Evolutionary conservation across 1,140 invertebrate genomes (phyloP), one percentile per base, ranked within the genome.

Genomic region (Drosophila mauritiana): DNA sequence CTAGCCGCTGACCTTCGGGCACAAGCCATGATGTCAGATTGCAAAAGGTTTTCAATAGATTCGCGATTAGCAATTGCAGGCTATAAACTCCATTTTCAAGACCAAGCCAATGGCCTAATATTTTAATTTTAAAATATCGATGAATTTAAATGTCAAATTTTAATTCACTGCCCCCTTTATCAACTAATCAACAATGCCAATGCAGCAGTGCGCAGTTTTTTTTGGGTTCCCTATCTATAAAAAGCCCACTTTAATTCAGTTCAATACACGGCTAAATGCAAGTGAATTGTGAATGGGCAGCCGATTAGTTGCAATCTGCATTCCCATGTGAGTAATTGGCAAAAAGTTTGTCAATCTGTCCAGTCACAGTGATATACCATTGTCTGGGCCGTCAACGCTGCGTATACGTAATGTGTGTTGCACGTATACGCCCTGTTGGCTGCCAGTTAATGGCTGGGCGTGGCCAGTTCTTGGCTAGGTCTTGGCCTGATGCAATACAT

Each of bases 331-430:
- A 42, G 37, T 59, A 63, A 63, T 63, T 63, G 59, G 59, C 59
- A 42, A 42, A 55, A 31, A 22, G 34, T 70, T 69, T n/a, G 34
- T 42, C 51, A 55, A 69, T 68, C 37, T 49, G 15, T 8, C 49
- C 31, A n/a, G 59, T 39, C n/a, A 20, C 48, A 67, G 46, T 68
- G 27, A 20, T 22, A 12, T 40, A n/a, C 59, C 39, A 56, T 56
- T 64, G 58, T 46, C 17, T 62, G 39, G 39, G 31, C 8, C 20
- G 15, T 40, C 69, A 46, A 6, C 43, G n/a, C n/a, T 62, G 72
- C 72, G 70, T 74, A 74, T 74, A 64, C 72, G 58, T 64, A 74
- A 74, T 74, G 17, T 62, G 69, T 39, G 49, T 51, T 34, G 51
- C 59, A 64, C 42, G 40, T 34, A 52, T 56, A 31, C 64, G 64